Base-by-base conservation (phyloP, 2,888 invertebrate species). In the Ectemnius lituratus region DNA sequence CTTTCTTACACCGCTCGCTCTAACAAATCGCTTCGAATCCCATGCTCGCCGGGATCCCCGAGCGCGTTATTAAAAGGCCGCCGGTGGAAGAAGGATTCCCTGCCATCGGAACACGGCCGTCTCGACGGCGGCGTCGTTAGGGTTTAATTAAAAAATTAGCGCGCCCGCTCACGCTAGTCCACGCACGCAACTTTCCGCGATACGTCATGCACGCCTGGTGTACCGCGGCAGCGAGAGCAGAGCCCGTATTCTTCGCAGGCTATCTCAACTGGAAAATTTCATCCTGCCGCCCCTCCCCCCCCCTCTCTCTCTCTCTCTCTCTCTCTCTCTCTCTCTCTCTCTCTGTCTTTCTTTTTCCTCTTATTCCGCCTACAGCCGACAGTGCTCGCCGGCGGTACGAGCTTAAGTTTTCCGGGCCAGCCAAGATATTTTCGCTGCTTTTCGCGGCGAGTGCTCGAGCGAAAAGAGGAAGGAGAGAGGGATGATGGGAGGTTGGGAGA, bases 351-450 rank as follows among this genome's bases (percentile, higher is more conserved):
- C 37, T 1, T 8, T 37, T 37, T 37, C 37, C 37, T 37, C 37
- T 37, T 37, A 37, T 37, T 37, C 37, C 37, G 37, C 8, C 37
- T 6, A 37, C 67, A 62, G 67, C 37, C 62, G 37, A 37, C 37
- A 37, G 37, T 37, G 37, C 37, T 37, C 37, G 37, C 37, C 37
- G 37, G 67, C 64, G 67, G 65, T 73, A 47, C 74, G 81, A 76
- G 77, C 82, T 85, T 82, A 85, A 86, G 85, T 88, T 88, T 86
- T 85, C 83, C 84, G 79, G 80, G 52, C n/a, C 68, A 75, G 80
- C 71, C 78, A 84, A 82, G 84, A 85, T 85, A 89, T 88, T 87
- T 88, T 88, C 84, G 77, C 80, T 76, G 76, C 71, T 79, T 79
- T 80, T 77, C 78, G 76, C 71, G 67, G 73, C 72, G 58, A 37